Evolutionary conservation across 2,888 invertebrate genomes (phyloP), one percentile per base, ranked within the genome.

Genomic region (Aleiodes alternator): DNA sequence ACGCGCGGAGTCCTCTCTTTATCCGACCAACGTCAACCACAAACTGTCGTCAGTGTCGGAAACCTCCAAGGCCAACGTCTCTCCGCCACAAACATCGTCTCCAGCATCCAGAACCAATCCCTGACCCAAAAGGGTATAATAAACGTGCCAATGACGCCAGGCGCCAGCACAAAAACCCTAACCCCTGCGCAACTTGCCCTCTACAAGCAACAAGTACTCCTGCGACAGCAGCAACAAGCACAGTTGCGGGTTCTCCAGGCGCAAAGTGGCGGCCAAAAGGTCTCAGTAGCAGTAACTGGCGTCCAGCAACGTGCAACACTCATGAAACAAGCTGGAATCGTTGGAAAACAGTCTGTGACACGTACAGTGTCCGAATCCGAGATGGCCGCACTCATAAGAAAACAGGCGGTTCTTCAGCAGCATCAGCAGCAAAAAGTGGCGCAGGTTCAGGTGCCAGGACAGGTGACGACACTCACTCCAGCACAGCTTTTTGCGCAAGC

Each of bases 401-500:
- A 92, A 4, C 92, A 92, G 66, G 85, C 86, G 48, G 82, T 83
- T 75, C 86, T 90, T 14, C 85, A 84, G 59, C 85, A 88, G 43
- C 82, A 80, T 69, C 85, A 82, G 80, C 90, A 91, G 76, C 88
- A 90, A 0, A 85, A 84, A 8, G 90, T 90, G 61, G 90, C 91
- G 34, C 89, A 90, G 77, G 88, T 87, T 3, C 89, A 87, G 76
- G 87, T 89, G 11, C 85, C 86, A 8, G 83, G 51, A 3, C 89
- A 86, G 79, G 77, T 51, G n/a, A 68, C 87, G 3, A 88, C 87
- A 0, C 80, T 90, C 2, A 90, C 91, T 0, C 90, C 90, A 11
- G 90, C 91, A 0, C 93, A 93, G 83, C 90, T 94, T 7, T 91
- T 93, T 59, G 91, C 94, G 0, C 93, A 93, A 69, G 91, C 90